Conservation (phyloP, 1,140 invertebrate species). For the Lepidurus couesii region DNA sequence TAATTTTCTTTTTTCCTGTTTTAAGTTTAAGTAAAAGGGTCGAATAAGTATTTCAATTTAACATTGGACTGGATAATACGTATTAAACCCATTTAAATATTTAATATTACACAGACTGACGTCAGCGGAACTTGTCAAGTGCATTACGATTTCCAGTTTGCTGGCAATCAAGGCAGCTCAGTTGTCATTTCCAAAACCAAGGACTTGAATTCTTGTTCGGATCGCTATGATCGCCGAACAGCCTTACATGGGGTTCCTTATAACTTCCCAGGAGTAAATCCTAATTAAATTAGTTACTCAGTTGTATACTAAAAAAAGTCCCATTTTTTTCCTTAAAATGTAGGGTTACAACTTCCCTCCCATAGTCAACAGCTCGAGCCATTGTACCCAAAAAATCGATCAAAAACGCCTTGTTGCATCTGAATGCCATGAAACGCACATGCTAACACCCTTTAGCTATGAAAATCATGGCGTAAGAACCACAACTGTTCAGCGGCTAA, state of each 20-base stretch:
- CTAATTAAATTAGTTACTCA: conserved; percentile 26
- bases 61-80: not conserved
- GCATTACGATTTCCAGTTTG: conserved; percentile 58
- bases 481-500: conserved; percentile 45
- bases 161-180: conserved; percentile 62
- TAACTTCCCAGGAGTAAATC: conserved; percentile 60
- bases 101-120: conserved; percentile 55
- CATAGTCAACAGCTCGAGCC: conserved; percentile 65
- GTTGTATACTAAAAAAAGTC: not conserved
- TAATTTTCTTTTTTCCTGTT: not conserved
- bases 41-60: not conserved
- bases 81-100: not conserved
- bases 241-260: conserved; percentile 73
- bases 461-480: conserved; percentile 47
- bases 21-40: not conserved
- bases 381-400: conserved; percentile 69
- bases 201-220: conserved; percentile 63
- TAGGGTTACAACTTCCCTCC: conserved; percentile 61
- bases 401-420: conserved; percentile 69
- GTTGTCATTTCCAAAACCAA: conserved; percentile 71
- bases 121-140: conserved; percentile 77
- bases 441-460: conserved; percentile 65
- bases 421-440: conserved; percentile 65
- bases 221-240: conserved; percentile 68
- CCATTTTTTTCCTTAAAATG: not conserved